Conservation (phyloP, 2,113 vertebrate genomes). For the Ursus arctos region DNA sequence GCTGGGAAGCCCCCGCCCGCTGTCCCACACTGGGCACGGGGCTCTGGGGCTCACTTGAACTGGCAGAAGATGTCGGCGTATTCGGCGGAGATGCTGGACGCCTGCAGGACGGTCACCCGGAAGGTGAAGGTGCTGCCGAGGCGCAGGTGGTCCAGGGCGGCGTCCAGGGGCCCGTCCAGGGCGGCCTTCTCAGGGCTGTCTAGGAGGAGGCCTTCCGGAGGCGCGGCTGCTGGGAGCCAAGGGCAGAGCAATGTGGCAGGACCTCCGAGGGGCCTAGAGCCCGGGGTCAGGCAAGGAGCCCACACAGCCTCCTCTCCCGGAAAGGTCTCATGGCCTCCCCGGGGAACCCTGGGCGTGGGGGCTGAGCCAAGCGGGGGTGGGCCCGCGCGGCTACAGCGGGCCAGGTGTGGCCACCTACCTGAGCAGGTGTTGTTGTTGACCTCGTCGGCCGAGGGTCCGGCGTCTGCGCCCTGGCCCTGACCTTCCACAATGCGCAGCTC, state of each 20-base stretch:
- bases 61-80: slow-evolving; percentile 99
- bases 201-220: slow-evolving; percentile 88
- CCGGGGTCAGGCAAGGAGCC: not conserved
- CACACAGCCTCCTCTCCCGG: not conserved
- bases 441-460: slow-evolving; percentile 94
- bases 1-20: rapidly evolving
- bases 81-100: slow-evolving; percentile 97
- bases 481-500: slow-evolving; percentile 97
- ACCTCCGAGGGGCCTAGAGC: not conserved
- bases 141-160: slow-evolving; percentile 92
- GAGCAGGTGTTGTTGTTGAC: slow-evolving; percentile 99
- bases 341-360: no score
- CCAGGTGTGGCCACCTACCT: slow-evolving; percentile 81
- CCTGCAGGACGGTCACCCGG: slow-evolving; percentile 97
- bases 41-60: slow-evolving; percentile 93
- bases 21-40: not conserved
- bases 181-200: slow-evolving; percentile 91
- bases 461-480: slow-evolving; percentile 93
- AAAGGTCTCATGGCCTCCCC: not conserved
- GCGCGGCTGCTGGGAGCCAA: slow-evolving; percentile 81
- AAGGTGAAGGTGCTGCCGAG: slow-evolving; percentile 97
- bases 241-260: not conserved
- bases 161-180: slow-evolving; percentile 88
- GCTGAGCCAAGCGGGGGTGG: rapidly evolving
- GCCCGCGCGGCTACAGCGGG: not conserved